Percentiles rank a stretch among this genome's conserved stretches.
These are phyloP conservation scores for Merodon equestris DNA, from an alignment of 2,888 invertebrate genomes.

Conservation along the genomic window DNA sequence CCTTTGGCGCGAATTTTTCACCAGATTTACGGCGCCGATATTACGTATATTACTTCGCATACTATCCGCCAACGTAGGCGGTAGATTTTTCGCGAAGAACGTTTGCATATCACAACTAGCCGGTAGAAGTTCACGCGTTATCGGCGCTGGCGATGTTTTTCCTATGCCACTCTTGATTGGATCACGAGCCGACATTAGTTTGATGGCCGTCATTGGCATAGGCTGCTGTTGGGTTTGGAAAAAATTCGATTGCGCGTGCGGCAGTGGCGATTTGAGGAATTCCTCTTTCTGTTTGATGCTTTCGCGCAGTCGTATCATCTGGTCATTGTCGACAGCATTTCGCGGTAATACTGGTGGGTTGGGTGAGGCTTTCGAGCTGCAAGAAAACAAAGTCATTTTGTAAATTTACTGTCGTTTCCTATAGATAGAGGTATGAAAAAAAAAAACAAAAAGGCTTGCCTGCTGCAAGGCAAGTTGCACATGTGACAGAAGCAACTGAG, in stretches of 20 bases:
- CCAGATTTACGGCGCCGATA: constrained; percentile 53
- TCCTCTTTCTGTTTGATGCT: constrained; percentile 94
- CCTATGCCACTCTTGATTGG: constrained; percentile 69
- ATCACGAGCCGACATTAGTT: constrained; percentile 67
- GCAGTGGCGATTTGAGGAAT: constrained; percentile 86
- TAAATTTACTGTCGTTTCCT: too few species aligned
- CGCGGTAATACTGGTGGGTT: constrained; percentile 78
- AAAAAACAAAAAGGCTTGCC: constrained; percentile 64
- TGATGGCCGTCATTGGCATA: constrained; percentile 48
- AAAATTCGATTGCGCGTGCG: constrained; percentile 66
- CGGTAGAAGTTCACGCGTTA: constrained; percentile 71
- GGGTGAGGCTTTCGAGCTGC: constrained; percentile 75
- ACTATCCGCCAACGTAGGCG: constrained; percentile 56
- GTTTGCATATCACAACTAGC: constrained; percentile 76
- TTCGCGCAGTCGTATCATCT: constrained; percentile 87
- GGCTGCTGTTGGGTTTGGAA: constrained; percentile 60
- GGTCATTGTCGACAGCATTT: constrained; percentile 74
- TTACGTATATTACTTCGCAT: constrained; percentile 60
- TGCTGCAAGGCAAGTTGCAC: constrained; percentile 72
- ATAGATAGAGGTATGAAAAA: not conserved
- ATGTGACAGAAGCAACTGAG: constrained; percentile 72
- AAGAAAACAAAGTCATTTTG: constrained; percentile 46
- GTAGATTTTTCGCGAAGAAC: constrained; percentile 71
- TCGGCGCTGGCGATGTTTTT: constrained; percentile 68
- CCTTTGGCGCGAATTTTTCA: constrained; percentile 45